phyloP scores from a whole-genome alignment of 2,797 vertebrate genomes.

The Selene dorsalis region DNA sequence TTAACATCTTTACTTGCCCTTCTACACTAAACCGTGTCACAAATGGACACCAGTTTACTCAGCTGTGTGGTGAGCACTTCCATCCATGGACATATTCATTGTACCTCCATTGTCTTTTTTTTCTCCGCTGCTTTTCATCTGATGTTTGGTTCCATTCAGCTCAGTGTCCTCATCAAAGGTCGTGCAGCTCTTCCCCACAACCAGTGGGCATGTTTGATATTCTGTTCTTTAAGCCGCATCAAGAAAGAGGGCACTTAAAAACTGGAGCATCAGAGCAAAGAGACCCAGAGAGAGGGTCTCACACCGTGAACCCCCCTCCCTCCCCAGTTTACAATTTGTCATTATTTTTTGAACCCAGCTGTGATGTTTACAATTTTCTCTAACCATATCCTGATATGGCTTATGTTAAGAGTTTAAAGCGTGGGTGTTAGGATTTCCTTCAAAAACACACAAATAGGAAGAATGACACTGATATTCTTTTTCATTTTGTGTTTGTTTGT shows the following conservation, averaged over 20 bases:
- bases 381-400: not conserved
- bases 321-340: not conserved
- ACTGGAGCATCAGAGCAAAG: constrained; percentile 54
- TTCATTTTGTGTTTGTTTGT: not conserved
- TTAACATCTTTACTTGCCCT: constrained; percentile 28
- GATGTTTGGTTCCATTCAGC: constrained; percentile 43
- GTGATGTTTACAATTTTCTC: not conserved
- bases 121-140: constrained; percentile 54
- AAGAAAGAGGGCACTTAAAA: constrained; percentile 64
- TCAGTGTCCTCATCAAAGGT: constrained; percentile 72
- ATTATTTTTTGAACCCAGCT: not conserved
- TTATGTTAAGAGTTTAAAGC: not conserved
- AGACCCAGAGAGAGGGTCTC: not conserved
- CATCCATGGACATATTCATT: constrained; percentile 37
- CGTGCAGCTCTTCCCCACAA: constrained; percentile 48
- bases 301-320: not conserved
- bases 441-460: not conserved
- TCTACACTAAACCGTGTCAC: not conserved
- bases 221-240: constrained; percentile 62
- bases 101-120: constrained; percentile 38
- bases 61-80: constrained; percentile 31
- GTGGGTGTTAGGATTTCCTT: not conserved
- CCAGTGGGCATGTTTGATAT: constrained; percentile 70
- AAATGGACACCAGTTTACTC: constrained; percentile 32
- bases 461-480: not conserved